A percentile compares a stretch with the other conserved stretches of the same genome.
Evolutionary conservation across 2,888 invertebrate species (phyloP).

Genomic region (Drosophila fulvimacula): DNA sequence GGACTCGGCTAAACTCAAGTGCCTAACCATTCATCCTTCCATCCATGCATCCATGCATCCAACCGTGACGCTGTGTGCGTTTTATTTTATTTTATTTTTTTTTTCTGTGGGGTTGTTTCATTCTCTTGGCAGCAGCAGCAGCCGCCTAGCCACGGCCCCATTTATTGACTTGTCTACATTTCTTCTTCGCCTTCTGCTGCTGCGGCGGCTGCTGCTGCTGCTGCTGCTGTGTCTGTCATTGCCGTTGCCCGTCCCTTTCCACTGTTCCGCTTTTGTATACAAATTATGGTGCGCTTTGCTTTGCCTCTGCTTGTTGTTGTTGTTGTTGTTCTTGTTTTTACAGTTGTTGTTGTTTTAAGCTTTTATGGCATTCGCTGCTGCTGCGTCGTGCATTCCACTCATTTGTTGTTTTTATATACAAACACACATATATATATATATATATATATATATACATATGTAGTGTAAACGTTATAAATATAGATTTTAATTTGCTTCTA

Average conservation of each 20-base stretch:
- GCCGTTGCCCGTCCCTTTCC: conserved; percentile 48
- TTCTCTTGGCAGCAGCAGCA: conserved; percentile 42
- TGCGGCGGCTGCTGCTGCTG: conserved; percentile 8
- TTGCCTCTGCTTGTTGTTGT: conserved; percentile 17
- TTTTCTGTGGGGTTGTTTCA: conserved; percentile 42
- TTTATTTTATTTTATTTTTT: conserved; percentile 13
- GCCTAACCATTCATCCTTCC: conserved; percentile 25
- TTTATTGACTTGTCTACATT: conserved; percentile 75
- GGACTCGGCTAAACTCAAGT: conserved; percentile 36
- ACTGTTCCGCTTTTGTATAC: conserved; percentile 68
- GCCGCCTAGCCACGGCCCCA: conserved; percentile 69
- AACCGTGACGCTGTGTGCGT: conserved; percentile 5
- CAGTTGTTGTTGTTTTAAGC: conserved; percentile 72
- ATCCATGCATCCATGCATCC: conserved; percentile 22
- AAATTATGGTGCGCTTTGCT: conserved; percentile 66
- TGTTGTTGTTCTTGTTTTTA: conserved; percentile 62
- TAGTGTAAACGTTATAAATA: conserved; percentile 64
- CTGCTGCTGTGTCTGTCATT: conserved; percentile 59
- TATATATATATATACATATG: conserved; percentile 19
- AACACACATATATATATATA: conserved; percentile 13
- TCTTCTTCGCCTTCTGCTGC: conserved; percentile 39
- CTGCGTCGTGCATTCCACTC: conserved; percentile 42
- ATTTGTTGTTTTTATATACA: conserved; percentile 25
- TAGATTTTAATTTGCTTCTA: conserved; percentile 70
- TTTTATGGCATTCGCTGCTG: conserved; percentile 60